Percentiles rank a stretch among this genome's conserved stretches.
phyloP scores from a whole-genome alignment of 2,113 vertebrate genomes.

The Tupaia tana region DNA sequence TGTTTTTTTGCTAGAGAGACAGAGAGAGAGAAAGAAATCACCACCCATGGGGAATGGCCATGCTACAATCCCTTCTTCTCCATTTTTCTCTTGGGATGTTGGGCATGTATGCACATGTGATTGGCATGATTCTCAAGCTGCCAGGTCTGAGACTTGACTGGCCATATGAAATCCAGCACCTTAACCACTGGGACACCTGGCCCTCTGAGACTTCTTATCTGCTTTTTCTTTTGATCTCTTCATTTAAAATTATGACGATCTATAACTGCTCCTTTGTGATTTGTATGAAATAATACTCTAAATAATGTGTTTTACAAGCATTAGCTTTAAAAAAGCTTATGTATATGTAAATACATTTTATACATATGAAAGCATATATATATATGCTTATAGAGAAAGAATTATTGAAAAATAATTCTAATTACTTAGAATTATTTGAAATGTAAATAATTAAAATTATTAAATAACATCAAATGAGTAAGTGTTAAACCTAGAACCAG shows the following conservation, averaged over 20 bases:
- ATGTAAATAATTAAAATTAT: conserved; percentile 37
- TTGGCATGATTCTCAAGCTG: too few species aligned
- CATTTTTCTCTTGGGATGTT: too few species aligned
- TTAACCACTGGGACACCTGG: too few species aligned
- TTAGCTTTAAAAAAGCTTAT: not conserved
- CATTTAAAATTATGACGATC: not conserved
- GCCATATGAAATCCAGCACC: too few species aligned
- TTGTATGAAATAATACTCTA: not conserved
- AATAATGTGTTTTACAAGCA: not conserved
- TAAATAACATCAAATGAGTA: not conserved
- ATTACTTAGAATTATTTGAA: not conserved
- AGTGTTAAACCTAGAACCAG: not conserved
- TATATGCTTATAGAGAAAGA: not conserved
- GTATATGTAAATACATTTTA: not conserved
- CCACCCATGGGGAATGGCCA: too few species aligned
- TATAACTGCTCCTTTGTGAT: not conserved
- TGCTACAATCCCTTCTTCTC: too few species aligned
- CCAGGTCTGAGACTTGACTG: too few species aligned
- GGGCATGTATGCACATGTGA: too few species aligned
- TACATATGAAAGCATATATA: not conserved
- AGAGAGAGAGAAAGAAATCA: too few species aligned
- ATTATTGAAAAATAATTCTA: too few species aligned
- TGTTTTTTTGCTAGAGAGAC: too few species aligned
- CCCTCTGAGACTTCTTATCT: not conserved
- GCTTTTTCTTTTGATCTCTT: not conserved